Evolutionary conservation across 2,888 invertebrate genomes (phyloP).

Genomic region (Orthosia gracilis): DNA sequence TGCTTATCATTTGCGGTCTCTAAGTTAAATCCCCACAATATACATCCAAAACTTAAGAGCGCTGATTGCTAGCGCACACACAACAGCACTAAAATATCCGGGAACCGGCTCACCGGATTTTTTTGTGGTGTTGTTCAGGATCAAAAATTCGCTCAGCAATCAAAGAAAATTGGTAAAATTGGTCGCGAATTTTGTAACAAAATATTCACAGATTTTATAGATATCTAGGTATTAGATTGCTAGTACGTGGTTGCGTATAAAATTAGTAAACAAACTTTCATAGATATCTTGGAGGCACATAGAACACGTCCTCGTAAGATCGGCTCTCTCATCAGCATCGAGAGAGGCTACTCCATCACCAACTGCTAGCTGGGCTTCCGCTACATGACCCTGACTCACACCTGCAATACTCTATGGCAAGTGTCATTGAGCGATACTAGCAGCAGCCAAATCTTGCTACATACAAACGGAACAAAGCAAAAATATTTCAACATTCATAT

Average conservation of each 20-base stretch:
- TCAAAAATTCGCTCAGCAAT: conserved; percentile 5
- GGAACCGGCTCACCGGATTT: background rate
- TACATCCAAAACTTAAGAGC: conserved; percentile 16
- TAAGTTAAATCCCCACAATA: background rate
- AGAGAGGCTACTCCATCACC: conserved; percentile 96
- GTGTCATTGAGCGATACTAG: conserved; percentile 64
- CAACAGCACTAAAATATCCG: too few species aligned
- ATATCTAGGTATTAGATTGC: background rate
- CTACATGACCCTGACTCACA: conserved; percentile 96
- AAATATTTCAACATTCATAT: too few species aligned
- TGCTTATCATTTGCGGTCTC: background rate
- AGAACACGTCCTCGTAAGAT: conserved; percentile 93
- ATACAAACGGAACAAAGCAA: too few species aligned
- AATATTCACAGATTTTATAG: background rate
- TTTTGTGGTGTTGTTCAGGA: background rate
- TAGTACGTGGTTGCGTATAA: background rate
- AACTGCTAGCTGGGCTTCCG: conserved; percentile 96
- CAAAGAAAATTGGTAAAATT: background rate
- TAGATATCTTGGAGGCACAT: conserved; percentile 93
- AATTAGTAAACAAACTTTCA: background rate
- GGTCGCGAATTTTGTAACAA: background rate
- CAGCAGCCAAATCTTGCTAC: too few species aligned
- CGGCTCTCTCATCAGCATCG: conserved; percentile 96
- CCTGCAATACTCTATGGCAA: conserved; percentile 97
- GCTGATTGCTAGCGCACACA: conserved; percentile 10